These are phyloP conservation scores for Hiodon tergisus DNA, from an alignment of 2,113 vertebrate species.

Conservation along the genomic window DNA sequence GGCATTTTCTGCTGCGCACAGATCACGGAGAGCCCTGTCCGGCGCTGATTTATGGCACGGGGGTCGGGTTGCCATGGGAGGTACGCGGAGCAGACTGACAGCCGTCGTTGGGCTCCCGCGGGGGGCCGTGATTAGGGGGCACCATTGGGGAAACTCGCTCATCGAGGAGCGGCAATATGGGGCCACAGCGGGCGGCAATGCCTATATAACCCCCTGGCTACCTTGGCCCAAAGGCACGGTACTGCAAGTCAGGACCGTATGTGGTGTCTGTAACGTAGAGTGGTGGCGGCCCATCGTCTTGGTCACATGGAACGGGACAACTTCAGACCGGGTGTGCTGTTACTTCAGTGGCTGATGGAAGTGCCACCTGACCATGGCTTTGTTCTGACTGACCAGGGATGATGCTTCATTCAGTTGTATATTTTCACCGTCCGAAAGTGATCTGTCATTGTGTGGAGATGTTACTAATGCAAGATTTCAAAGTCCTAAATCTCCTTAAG, in stretches of 20 bases:
- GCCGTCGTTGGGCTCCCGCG: not conserved
- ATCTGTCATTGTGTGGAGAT: constrained; percentile 38
- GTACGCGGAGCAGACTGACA: constrained; percentile 6
- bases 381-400: not conserved
- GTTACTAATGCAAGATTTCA: not conserved
- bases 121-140: constrained; percentile 14
- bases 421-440: constrained; percentile 42
- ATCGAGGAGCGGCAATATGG: not conserved
- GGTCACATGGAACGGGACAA: constrained; percentile 35
- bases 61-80: not conserved
- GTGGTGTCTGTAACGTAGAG: not conserved
- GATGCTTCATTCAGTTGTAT: constrained; percentile 17
- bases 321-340: constrained; percentile 47
- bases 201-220: too few relatives aligned
- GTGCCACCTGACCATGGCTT: not conserved
- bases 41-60: constrained; percentile 19
- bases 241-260: too few relatives aligned
- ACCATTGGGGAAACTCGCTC: constrained; percentile 15
- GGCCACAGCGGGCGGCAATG: constrained; percentile 14
- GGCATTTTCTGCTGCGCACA: constrained; percentile 37
- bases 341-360: constrained; percentile 30
- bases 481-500: constrained; percentile 31
- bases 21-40: not conserved
- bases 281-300: not conserved
- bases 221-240: not conserved